A percentile compares a stretch with the other conserved stretches of the same genome.
Conservation (phyloP, 2,113 vertebrate genomes). For the Halichoeres trimaculatus region DNA sequence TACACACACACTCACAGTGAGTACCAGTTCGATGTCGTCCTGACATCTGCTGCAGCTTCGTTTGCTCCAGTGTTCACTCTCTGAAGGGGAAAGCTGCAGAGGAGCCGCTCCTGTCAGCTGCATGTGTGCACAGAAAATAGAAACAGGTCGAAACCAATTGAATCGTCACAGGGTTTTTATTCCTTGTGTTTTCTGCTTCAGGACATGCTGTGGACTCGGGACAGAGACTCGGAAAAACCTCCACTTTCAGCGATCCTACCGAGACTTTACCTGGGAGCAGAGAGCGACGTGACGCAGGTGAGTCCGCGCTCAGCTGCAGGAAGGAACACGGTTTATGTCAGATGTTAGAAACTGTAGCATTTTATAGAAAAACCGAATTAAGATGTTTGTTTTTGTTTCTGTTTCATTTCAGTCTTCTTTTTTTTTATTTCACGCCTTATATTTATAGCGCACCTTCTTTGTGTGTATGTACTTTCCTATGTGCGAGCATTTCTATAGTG, state of each 20-base stretch:
- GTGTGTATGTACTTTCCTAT: not conserved
- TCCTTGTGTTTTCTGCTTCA: slow-evolving; percentile 14
- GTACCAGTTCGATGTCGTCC: not conserved
- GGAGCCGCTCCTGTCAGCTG: not conserved
- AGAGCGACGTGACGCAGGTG: slow-evolving; percentile 85
- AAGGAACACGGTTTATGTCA: not conserved
- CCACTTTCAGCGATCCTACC: slow-evolving; percentile 83
- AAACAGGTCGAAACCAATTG: too few species aligned
- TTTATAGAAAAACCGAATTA: too few species aligned
- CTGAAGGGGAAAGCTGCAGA: not conserved
- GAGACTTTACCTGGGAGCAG: slow-evolving; percentile 85
- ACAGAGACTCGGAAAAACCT: slow-evolving; percentile 64
- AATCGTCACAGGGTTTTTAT: too few species aligned
- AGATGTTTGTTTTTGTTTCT: too few species aligned
- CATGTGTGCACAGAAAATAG: not conserved
- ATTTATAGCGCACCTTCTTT: not conserved
- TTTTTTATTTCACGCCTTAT: not conserved
- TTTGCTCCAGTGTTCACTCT: not conserved
- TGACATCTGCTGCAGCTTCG: too few species aligned
- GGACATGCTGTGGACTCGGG: slow-evolving; percentile 79
- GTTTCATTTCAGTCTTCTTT: too few species aligned
- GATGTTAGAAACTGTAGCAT: too few species aligned
- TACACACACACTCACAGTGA: not conserved
- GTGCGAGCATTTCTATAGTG: not conserved
- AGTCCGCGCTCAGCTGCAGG: not conserved